Conservation (phyloP, 1,140 invertebrate genomes). For the Drosophila mayri region DNA sequence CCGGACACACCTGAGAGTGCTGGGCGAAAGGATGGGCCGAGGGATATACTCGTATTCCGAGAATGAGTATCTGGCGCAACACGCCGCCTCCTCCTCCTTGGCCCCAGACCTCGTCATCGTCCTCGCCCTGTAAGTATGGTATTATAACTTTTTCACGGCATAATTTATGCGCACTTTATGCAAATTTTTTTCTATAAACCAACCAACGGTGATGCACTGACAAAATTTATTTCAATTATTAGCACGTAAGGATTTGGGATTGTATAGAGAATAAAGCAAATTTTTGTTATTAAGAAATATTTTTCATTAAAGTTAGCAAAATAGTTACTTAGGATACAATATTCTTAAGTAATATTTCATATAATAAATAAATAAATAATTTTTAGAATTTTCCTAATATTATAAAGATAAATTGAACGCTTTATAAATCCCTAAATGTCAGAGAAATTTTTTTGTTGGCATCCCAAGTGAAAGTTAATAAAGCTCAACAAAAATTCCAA, state of each 20-base stretch:
- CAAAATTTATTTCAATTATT: not conserved
- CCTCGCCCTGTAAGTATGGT: constrained; percentile 60
- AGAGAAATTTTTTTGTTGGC: too few relatives aligned
- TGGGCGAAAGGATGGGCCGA: constrained; percentile 45
- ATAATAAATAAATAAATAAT: too few relatives aligned
- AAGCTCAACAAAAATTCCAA: not conserved
- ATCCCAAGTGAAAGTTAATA: too few relatives aligned
- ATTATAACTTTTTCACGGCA: constrained; percentile 64
- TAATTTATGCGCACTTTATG: constrained; percentile 69
- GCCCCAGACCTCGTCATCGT: constrained; percentile 31
- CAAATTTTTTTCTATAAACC: constrained; percentile 62
- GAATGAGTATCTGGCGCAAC: constrained; percentile 39
- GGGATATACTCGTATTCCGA: constrained; percentile 15
- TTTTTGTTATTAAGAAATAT: not conserved
- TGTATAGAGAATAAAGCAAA: not conserved
- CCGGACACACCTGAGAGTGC: constrained; percentile 56
- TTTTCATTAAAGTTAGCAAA: too few relatives aligned
- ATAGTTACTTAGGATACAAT: too few relatives aligned
- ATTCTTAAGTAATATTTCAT: too few relatives aligned
- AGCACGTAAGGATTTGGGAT: accelerated
- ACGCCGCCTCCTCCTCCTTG: constrained; percentile 1
- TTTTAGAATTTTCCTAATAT: not conserved
- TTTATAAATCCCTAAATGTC: too few relatives aligned
- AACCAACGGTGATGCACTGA: constrained; percentile 8
- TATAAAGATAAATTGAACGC: not conserved